These are phyloP conservation scores for Hydrochoerus hydrochaeris DNA, from an alignment of 2,113 vertebrate species.

Conservation along the genomic window DNA sequence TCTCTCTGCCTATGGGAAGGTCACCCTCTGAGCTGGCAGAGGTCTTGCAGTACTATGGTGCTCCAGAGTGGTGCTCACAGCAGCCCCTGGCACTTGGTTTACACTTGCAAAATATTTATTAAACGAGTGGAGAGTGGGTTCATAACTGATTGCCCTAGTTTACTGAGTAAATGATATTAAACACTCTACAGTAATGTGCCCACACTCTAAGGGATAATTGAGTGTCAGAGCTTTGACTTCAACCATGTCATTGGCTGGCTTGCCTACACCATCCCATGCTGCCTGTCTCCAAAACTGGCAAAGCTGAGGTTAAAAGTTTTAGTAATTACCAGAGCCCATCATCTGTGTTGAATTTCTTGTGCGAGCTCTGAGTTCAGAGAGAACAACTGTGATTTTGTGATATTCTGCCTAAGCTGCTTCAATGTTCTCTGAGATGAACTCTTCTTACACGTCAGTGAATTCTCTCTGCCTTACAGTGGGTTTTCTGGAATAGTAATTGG, in stretches of 20 bases:
- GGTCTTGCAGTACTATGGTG: not conserved
- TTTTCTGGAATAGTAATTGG: not conserved
- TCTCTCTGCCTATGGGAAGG: not conserved
- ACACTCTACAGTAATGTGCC: not conserved
- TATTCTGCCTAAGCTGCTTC: accelerated
- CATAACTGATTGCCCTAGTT: not conserved
- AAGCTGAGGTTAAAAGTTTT: not conserved
- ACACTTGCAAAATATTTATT: not conserved
- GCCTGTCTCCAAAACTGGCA: not conserved
- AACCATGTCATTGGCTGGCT: not conserved
- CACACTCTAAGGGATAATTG: not conserved
- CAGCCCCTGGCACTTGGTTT: not conserved
- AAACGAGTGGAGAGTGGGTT: not conserved
- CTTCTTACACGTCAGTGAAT: not conserved
- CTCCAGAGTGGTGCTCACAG: not conserved
- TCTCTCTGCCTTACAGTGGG: not conserved
- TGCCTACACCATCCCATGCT: not conserved
- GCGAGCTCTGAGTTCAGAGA: not conserved
- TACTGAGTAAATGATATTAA: not conserved
- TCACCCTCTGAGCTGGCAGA: not conserved
- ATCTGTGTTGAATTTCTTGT: not conserved
- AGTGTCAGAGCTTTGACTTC: not conserved
- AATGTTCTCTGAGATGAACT: not conserved
- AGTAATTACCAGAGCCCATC: not conserved
- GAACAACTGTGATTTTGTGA: too few relatives aligned